Percentiles rank a stretch among this genome's conserved stretches.
Conservation (phyloP, 2,797 vertebrate genomes). For the Paramormyrops hopkinsi region DNA sequence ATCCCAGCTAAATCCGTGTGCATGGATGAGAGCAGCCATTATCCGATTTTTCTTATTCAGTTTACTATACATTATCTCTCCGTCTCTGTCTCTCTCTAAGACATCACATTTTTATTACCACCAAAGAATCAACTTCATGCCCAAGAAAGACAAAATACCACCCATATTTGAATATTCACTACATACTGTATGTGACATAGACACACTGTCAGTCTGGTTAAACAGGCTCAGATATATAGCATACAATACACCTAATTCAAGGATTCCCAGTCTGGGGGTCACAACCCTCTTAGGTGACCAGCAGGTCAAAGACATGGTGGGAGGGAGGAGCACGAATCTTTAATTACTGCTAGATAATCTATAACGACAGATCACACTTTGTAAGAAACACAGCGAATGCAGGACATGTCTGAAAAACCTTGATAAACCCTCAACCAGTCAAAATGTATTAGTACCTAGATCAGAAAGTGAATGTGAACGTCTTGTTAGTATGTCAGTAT, state of each 20-base stretch:
- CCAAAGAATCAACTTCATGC: not conserved
- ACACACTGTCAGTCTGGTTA: not conserved
- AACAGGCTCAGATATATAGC: not conserved
- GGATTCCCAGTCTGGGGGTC: not conserved
- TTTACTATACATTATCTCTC: not conserved
- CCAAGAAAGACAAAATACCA: not conserved
- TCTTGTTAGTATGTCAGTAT: not conserved
- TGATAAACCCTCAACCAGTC: not conserved
- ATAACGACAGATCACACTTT: not conserved
- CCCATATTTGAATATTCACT: not conserved
- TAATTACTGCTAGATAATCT: not conserved
- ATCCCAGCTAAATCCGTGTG: not conserved
- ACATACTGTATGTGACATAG: not conserved
- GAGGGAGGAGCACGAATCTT: not conserved
- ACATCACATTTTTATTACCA: not conserved
- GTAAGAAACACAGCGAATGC: not conserved
- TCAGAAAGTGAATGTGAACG: not conserved
- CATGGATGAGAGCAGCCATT: not conserved
- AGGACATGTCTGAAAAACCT: not conserved
- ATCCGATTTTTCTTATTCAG: not conserved
- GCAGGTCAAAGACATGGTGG: not conserved
- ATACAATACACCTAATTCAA: not conserved
- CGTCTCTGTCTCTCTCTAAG: not conserved
- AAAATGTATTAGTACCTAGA: not conserved
- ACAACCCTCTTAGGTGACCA: not conserved